A percentile compares a stretch with the other conserved stretches of the same genome.
These are phyloP conservation scores for Lasius platythorax DNA, from an alignment of 2,888 invertebrate genomes.

Conservation along the genomic window DNA sequence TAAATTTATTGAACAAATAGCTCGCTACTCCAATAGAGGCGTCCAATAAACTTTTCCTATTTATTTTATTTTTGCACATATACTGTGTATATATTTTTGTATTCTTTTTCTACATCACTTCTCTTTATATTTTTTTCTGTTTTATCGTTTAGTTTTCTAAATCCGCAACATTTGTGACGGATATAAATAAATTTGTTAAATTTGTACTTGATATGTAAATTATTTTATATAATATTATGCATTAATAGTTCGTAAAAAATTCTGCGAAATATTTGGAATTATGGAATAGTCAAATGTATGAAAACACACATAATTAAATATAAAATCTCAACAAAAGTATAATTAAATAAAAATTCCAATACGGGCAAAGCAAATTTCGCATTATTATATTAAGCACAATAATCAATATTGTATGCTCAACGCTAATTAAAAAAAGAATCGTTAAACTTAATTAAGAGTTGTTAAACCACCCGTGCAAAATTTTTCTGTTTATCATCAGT, in stretches of 20 bases:
- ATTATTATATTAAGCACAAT: background rate
- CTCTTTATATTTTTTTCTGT: background rate
- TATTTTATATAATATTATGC: background rate
- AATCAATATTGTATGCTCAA: conserved; percentile 44
- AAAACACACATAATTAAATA: background rate
- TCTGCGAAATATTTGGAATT: background rate
- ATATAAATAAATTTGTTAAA: conserved; percentile 10
- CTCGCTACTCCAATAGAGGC: background rate
- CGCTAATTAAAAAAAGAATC: conserved; percentile 12
- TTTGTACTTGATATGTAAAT: background rate
- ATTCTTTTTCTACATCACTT: background rate
- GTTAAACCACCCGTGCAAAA: conserved; percentile 9
- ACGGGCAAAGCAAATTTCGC: background rate
- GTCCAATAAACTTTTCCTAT: background rate
- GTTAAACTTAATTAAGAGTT: conserved; percentile 21
- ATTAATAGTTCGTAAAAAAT: background rate
- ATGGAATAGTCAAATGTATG: background rate
- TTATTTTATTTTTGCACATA: background rate
- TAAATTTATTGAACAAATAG: background rate
- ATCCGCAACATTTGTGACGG: background rate
- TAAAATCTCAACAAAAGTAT: background rate
- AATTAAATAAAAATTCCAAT: conserved; percentile 9
- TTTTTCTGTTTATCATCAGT: background rate
- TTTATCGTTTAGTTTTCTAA: background rate
- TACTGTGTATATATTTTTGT: background rate